Evolutionary conservation across 2,888 invertebrate genomes (phyloP), one percentile per base, ranked within the genome.

Genomic region (Temnothorax unifasciatus): DNA sequence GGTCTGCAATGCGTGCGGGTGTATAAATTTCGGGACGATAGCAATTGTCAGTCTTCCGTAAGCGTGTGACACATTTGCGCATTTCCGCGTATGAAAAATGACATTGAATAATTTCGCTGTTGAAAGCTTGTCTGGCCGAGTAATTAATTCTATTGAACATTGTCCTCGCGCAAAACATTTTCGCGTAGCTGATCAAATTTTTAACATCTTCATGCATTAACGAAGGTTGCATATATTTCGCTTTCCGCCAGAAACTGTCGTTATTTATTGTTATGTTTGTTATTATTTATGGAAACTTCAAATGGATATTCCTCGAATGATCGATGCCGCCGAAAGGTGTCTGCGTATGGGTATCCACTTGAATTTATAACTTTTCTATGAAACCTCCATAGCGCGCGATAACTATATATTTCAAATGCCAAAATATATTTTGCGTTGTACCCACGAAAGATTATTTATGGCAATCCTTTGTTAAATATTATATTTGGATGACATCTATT

Each of bases 321-420:
- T 81, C 79, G 79, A 81, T 81, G 79, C 59, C 59, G 59, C 38
- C 79, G 71, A 81, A 71, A 81, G 79, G 47, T 59, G 44, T 50
- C 44, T 59, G 47, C 59, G 34, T 34, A 38, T 18, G 18, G 69
- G 25, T 29, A 77, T 54, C 3, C 41, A 29, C 47, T 38, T 69
- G 71, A 61, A 81, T 81, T 81, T 81, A 81, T 81, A 81, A 81
- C 79, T 71, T 81, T 81, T 59, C 71, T 81, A 81, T 71, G 47
- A 69, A 69, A 81, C 59, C 59, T 69, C 47, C 25, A 81, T 71
- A 71, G 61, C 59, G 71, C 69, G 69, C 69, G 69, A 81, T 81
- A 69, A 81, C 79, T 81, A 81, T 81, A 81, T 81, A 81, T 71
- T 81, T 81, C 79, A 79, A 57, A 69, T 34, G 69, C 34, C 21